Conservation (phyloP, 2,113 vertebrate species). For the Microtus richardsoni region DNA sequence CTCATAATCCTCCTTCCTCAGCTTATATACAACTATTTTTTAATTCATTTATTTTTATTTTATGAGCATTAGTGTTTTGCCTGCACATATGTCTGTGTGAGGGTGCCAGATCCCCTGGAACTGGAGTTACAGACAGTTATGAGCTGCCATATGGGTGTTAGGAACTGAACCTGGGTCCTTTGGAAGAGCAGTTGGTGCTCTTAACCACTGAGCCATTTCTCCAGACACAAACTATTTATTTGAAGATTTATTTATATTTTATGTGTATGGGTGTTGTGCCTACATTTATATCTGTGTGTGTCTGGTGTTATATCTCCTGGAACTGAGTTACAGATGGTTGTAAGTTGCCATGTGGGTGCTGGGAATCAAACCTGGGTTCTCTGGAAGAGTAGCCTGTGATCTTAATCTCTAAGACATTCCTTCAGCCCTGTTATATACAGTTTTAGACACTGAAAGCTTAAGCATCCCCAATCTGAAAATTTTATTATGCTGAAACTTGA, state of each 20-base stretch:
- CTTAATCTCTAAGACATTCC: background rate
- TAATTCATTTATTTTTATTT: background rate
- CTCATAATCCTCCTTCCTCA: background rate
- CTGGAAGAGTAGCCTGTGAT: background rate
- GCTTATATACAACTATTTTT: background rate
- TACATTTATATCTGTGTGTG: background rate
- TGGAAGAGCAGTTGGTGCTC: too few relatives aligned
- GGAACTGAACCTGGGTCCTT: too few relatives aligned
- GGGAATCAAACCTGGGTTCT: background rate
- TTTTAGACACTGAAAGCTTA: background rate
- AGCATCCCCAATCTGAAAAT: background rate
- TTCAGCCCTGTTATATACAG: background rate
- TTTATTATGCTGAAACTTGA: background rate
- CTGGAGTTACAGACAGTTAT: too few relatives aligned
- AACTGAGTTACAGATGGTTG: background rate
- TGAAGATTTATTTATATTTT: background rate
- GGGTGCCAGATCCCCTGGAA: too few relatives aligned
- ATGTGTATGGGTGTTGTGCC: background rate
- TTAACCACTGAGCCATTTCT: too few relatives aligned
- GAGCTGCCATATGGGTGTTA: too few relatives aligned
- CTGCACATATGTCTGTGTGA: background rate
- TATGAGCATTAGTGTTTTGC: background rate
- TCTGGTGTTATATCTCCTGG: background rate
- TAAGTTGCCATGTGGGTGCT: background rate
- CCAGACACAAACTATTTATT: background rate